phyloP scores from a whole-genome alignment of 2,888 invertebrate genomes.

The Oeneis ivallda region DNA sequence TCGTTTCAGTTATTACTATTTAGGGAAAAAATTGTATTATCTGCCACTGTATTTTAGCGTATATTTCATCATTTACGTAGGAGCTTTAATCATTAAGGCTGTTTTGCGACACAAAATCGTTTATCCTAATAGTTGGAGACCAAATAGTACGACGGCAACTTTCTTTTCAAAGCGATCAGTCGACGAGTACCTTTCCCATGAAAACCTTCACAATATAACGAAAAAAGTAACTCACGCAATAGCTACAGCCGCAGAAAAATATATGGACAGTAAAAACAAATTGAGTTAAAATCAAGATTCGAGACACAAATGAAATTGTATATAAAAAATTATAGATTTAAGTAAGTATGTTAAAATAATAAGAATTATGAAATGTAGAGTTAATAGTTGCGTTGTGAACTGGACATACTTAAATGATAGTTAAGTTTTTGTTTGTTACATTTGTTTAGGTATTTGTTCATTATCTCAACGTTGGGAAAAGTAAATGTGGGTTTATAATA shows the following conservation, averaged over 20 bases:
- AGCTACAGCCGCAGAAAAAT: slow-evolving; percentile 67
- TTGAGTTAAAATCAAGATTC: slow-evolving; percentile 28
- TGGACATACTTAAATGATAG: slow-evolving; percentile 67
- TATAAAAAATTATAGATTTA: slow-evolving; percentile 17
- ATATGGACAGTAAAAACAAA: slow-evolving; percentile 48
- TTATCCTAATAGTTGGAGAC: slow-evolving; percentile 81
- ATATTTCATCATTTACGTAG: slow-evolving; percentile 86
- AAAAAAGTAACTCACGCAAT: slow-evolving; percentile 72
- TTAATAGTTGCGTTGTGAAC: slow-evolving; percentile 60
- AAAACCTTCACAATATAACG: slow-evolving; percentile 75
- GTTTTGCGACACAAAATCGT: slow-evolving; percentile 87
- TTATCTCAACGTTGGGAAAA: slow-evolving; percentile 59
- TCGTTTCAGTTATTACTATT: slow-evolving; percentile 87
- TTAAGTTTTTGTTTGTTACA: slow-evolving; percentile 20
- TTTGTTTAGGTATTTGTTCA: slow-evolving; percentile 53
- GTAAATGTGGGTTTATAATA: slow-evolving; percentile 20
- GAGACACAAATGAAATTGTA: slow-evolving; percentile 15
- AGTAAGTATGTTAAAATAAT: neutral
- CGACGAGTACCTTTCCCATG: slow-evolving; percentile 72
- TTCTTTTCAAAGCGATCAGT: slow-evolving; percentile 73
- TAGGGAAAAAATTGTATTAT: slow-evolving; percentile 88
- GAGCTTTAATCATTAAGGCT: slow-evolving; percentile 86
- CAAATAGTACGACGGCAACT: slow-evolving; percentile 62
- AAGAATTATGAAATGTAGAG: slow-evolving; percentile 25
- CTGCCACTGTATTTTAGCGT: slow-evolving; percentile 89